phyloP scores from a whole-genome alignment of 2,113 vertebrate genomes.

The Myotis lucifugus region DNA sequence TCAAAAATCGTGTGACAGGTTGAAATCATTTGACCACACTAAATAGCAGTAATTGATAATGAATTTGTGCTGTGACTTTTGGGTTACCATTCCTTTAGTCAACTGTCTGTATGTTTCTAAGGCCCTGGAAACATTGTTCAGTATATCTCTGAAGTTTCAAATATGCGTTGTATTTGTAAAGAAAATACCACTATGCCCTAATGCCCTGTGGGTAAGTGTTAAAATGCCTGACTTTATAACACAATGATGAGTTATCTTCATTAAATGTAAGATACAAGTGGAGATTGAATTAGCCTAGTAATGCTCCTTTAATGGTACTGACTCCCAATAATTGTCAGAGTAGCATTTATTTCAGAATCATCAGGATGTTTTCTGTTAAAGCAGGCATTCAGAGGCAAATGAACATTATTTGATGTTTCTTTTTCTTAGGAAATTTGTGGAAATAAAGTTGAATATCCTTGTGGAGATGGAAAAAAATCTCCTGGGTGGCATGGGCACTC shows the following conservation, averaged over 20 bases:
- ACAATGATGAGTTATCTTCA: not conserved
- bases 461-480: not conserved
- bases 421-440: slow-evolving; percentile 1
- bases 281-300: slow-evolving; percentile 1
- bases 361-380: not conserved
- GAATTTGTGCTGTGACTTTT: not conserved
- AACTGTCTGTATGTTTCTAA: not conserved
- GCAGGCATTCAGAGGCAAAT: not conserved
- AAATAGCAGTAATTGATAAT: not conserved
- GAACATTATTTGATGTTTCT: not conserved
- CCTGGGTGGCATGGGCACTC: not conserved
- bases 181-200: not conserved
- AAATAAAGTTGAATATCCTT: not conserved
- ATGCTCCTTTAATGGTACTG: slow-evolving; percentile 2
- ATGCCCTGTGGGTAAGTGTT: not conserved
- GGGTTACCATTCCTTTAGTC: not conserved
- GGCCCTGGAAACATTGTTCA: not conserved
- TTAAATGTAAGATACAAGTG: not conserved
- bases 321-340: not conserved
- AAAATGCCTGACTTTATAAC: slow-evolving; percentile 24
- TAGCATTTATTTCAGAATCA: slow-evolving; percentile 12
- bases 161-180: not conserved
- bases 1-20: not conserved
- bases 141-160: not conserved
- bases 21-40: not conserved